A percentile compares a stretch with the other conserved stretches of the same genome.
Evolutionary conservation across 2,888 invertebrate genomes (phyloP).

Genomic region (Limnephilus lunatus): DNA sequence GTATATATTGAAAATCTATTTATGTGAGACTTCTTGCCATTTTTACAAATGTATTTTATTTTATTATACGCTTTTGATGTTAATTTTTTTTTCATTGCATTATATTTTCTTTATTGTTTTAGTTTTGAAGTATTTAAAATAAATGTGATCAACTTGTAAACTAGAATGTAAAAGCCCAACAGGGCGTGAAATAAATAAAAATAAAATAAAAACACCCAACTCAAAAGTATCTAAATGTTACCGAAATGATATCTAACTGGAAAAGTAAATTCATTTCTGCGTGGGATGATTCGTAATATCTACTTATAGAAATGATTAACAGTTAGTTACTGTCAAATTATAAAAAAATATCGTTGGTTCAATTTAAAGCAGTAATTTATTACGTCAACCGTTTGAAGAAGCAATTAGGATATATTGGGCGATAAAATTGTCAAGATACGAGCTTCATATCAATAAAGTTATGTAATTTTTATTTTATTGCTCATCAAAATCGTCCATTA

Average conservation of each 20-base stretch:
- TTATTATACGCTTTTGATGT: no score
- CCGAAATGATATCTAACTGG: background rate
- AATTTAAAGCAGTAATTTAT: slow-evolving; percentile 4
- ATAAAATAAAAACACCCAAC: no score
- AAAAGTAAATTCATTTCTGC: background rate
- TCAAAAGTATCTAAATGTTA: background rate
- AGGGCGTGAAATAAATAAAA: no score
- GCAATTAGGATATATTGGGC: slow-evolving; percentile 43
- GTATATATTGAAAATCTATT: no score
- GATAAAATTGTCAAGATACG: slow-evolving; percentile 51
- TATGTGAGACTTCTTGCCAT: no score
- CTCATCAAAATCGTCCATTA: slow-evolving; percentile 51
- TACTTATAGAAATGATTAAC: background rate
- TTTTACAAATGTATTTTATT: no score
- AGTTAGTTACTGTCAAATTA: background rate
- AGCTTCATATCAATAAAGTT: slow-evolving; percentile 52
- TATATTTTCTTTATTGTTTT: no score
- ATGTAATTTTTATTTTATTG: slow-evolving; percentile 56
- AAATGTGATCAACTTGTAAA: no score
- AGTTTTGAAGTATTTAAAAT: no score
- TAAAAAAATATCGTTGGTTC: background rate
- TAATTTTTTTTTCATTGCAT: no score
- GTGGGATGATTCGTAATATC: background rate
- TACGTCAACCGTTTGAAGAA: slow-evolving; percentile 30
- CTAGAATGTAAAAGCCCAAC: no score